phyloP scores from a whole-genome alignment of 2,888 invertebrate species.

The Erpobdella octoculata region DNA sequence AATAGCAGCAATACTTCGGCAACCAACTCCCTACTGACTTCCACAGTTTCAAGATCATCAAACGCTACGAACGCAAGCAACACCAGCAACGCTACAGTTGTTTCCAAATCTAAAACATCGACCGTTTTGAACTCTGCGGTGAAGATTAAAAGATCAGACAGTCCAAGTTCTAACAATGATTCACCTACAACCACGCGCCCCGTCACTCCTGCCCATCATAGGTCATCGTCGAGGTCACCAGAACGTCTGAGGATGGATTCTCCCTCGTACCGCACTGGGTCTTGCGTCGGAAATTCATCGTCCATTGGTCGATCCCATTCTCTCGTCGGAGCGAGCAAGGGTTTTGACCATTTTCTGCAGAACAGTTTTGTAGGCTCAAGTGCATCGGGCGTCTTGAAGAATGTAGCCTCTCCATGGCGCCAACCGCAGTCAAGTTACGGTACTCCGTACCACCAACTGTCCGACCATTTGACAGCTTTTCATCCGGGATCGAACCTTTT shows the following conservation, averaged over 20 bases:
- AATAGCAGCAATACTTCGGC: constrained; percentile 8
- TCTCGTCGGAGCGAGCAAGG: too few species aligned
- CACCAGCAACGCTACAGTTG: not conserved
- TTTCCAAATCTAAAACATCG: not conserved
- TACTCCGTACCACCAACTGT: constrained; percentile 4
- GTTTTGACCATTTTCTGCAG: constrained; percentile 21
- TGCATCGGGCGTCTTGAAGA: not conserved
- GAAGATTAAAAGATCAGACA: constrained; percentile 11
- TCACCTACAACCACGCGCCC: constrained; percentile 22
- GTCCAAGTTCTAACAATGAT: constrained; percentile 15
- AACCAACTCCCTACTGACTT: not conserved
- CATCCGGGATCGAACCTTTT: constrained; percentile 13
- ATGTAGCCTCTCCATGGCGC: not conserved
- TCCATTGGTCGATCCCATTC: constrained; percentile 3
- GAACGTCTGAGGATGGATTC: constrained; percentile 2
- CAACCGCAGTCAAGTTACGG: not conserved
- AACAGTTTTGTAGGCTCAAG: not conserved
- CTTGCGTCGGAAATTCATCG: constrained; percentile 6
- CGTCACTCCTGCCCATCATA: constrained; percentile 7
- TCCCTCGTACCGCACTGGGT: not conserved
- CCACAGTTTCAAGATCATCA: not conserved
- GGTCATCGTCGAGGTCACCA: constrained; percentile 1
- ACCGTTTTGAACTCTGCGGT: not conserved
- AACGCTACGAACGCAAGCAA: not conserved
- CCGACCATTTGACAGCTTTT: constrained; percentile 19